Conservation (phyloP, 2,113 vertebrate species). For the Rhynchomys soricoides region DNA sequence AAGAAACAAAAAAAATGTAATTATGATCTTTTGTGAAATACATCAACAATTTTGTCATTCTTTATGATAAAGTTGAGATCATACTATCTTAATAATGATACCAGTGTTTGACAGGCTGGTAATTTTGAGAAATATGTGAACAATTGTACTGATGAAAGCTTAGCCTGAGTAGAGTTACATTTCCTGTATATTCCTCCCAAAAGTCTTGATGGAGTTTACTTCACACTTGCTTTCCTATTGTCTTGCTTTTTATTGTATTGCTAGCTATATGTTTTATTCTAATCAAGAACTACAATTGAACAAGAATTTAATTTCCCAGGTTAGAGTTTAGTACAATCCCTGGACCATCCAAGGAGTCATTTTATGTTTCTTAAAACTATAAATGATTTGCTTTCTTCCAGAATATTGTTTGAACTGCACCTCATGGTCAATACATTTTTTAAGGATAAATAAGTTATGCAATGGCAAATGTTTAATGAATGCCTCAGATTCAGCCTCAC, state of each 20-base stretch:
- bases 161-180: neutral
- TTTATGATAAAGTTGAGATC: neutral
- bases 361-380: neutral
- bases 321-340: neutral
- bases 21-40: constrained; percentile 24
- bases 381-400: neutral
- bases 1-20: neutral
- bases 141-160: neutral
- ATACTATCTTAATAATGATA: neutral
- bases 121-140: neutral
- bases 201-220: too few species aligned
- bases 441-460: neutral
- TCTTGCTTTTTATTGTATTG: neutral
- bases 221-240: neutral
- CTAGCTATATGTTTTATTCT: neutral
- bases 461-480: neutral
- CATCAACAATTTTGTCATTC: neutral
- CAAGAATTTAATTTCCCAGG: neutral
- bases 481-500: neutral
- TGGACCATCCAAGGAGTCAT: neutral
- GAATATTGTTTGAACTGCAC: neutral
- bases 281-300: neutral
- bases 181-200: neutral
- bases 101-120: neutral
- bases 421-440: neutral